Evolutionary conservation across 2,888 invertebrate species (phyloP).

Genomic region (Dryadula phaetusa): DNA sequence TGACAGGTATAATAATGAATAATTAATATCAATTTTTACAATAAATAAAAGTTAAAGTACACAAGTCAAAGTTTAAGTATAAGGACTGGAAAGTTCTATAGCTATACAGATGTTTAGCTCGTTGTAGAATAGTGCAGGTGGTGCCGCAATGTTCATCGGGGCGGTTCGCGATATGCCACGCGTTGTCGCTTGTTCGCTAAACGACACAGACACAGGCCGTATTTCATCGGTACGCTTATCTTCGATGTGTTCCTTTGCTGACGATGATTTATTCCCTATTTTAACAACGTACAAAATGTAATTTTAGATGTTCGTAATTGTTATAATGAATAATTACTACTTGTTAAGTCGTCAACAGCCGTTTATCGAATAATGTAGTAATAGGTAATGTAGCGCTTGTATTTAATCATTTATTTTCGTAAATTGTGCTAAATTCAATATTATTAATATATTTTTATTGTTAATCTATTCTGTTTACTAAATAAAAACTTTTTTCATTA

Average conservation of each 20-base stretch:
- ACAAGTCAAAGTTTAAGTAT: not conserved
- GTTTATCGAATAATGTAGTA: slow-evolving; percentile 24
- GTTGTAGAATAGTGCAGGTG: slow-evolving; percentile 41
- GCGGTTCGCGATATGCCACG: slow-evolving; percentile 56
- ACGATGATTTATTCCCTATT: slow-evolving; percentile 75
- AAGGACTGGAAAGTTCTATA: slow-evolving; percentile 31
- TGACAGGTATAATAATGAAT: too few species aligned
- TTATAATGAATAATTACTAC: slow-evolving; percentile 42
- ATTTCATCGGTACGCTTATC: slow-evolving; percentile 74
- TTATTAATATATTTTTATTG: too few species aligned
- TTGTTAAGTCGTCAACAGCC: slow-evolving; percentile 23
- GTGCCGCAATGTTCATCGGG: slow-evolving; percentile 52
- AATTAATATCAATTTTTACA: too few species aligned
- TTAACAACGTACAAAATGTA: slow-evolving; percentile 61
- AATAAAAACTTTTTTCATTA: too few species aligned
- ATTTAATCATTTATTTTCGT: slow-evolving; percentile 23
- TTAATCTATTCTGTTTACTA: too few species aligned
- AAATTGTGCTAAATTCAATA: slow-evolving; percentile 7
- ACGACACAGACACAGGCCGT: slow-evolving; percentile 58
- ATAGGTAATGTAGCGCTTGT: not conserved
- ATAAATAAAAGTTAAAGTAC: not conserved
- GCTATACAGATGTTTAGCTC: slow-evolving; percentile 35
- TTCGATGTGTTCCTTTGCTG: slow-evolving; percentile 63
- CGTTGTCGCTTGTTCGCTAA: slow-evolving; percentile 63
- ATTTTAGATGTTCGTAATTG: slow-evolving; percentile 37